Evolutionary conservation across 1,140 invertebrate genomes (phyloP), one percentile per base, ranked within the genome.

Genomic region (Ephestia elutella): DNA sequence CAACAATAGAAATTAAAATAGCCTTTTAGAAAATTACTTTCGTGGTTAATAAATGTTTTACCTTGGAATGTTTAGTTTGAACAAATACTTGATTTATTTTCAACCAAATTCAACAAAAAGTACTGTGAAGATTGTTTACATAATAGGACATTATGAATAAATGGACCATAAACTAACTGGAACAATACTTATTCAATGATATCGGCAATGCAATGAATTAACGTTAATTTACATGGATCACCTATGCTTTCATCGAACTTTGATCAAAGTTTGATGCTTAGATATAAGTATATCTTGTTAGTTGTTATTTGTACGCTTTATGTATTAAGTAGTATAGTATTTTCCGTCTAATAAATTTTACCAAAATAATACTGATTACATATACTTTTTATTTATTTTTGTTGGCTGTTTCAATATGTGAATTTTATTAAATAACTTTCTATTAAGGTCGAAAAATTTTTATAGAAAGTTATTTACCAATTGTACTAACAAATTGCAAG

Each of bases 301-400:
- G 38, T 10, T 44, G 38, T 44, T 44, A 44, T 44, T 44, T 44
- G 38, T 44, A 44, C n/a, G 38, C 38, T 44, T 44, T 44, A 44
- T 44, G n/a, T 15, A 15, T 15, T 44, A 15, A 15, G 38, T 44
- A 44, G 38, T 44, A 17, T 44, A 44, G 38, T 44, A 44, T 44
- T 44, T 44, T 44, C 38, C 38, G 38, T 44, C 38, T 44, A 44
- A 44, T 44, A 44, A 44, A 44, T 15, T 44, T n/a, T 44, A 44
- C 38, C 38, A 44, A 44, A 44, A 44, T 44, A 44, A 44, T 44
- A 44, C 38, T 44, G 38, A 44, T 44, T 17, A 17, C 38, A 44
- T 44, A 44, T 15, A 44, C n/a, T n/a, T 44, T 3, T 25, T 5
- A 5, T 35, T 44, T 44, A 44, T 15, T 44, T 44, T 15, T n/a